Base-by-base conservation (phyloP, 2,888 invertebrate genomes). In the Kuschelorhynchus macadamiae region DNA sequence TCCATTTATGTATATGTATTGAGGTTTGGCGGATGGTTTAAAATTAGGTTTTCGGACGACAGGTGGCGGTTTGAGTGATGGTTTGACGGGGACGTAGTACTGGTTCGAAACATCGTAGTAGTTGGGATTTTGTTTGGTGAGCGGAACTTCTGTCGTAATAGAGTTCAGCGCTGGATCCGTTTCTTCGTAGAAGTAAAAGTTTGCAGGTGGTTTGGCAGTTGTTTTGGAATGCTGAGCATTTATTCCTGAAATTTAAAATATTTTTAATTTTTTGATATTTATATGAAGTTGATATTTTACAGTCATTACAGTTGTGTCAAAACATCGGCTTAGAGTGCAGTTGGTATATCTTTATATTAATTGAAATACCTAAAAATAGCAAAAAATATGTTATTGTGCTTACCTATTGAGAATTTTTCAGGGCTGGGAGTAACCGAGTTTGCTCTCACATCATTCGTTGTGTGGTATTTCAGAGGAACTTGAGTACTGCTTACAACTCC, bases 141-240 rank as follows among this genome's bases (percentile, higher is more conserved):
- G 68, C 46, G 70, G 55, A 33, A 68, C 55, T 62, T 74, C 62
- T 36, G 75, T 74, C 1, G 71, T 72, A 41, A 71, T 71, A n/a
- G 68, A 55, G 47, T 75, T 70, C 9, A 65, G 21, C 30, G 74
- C 74, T 11, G 72, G 67, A 39, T 71, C 67, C 1, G 68, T 60
- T 77, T 91, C 91, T 69, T 91, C 90, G 74, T 90, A 91, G 77
- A 90, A 91, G 76, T 88, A 91, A 81, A 88, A 91, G 5, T 90
- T 90, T 0, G 89, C 86, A 55, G 87, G 81, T 41, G 85, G 84
- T 75, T 86, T 85, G 12, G 44, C 5, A 1, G 72, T 73, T 8
- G 69, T 69, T 55, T 66, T 72, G 11, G 57, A 25, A 0, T 44
- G 36, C 42, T 73, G 50, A 36, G 62, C 21, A 14, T 62, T 32